Conservation (phyloP, 2,888 invertebrate genomes). For the Rhorus exstirpatorius region DNA sequence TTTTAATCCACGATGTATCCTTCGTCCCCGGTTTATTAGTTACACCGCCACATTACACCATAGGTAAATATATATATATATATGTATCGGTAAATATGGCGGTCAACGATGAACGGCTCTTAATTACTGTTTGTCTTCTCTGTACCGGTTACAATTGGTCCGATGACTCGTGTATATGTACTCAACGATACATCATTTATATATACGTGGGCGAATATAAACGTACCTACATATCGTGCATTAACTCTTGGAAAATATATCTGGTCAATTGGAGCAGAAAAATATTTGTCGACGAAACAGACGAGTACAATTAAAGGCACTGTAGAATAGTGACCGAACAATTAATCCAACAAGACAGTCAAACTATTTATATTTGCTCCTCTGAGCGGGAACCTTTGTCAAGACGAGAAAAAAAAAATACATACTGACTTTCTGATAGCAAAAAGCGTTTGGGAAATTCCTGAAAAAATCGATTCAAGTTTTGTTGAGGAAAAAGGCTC, state of each 20-base stretch:
- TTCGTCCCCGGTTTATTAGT: conserved; percentile 1
- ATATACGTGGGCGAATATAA: conserved; percentile 46
- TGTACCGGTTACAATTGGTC: conserved; percentile 64
- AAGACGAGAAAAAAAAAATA: neutral
- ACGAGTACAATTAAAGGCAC: conserved; percentile 35
- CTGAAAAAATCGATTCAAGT: too few relatives aligned
- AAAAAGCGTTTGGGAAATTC: too few relatives aligned
- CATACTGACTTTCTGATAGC: neutral
- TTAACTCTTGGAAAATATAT: conserved; percentile 18
- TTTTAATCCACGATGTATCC: conserved; percentile 57
- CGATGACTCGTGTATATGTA: neutral
- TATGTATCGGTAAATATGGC: conserved; percentile 63
- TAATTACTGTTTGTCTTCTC: conserved; percentile 78
- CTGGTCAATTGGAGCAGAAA: conserved; percentile 50
- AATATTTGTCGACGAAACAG: conserved; percentile 20
- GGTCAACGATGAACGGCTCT: conserved; percentile 73
- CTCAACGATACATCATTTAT: conserved; percentile 7
- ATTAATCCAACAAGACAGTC: conserved; percentile 16
- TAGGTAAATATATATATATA: neutral
- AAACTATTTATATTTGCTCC: conserved; percentile 12
- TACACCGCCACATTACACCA: too few relatives aligned
- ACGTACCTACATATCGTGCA: conserved; percentile 5
- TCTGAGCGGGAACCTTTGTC: neutral
- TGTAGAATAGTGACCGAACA: conserved; percentile 11
- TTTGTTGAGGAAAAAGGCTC: too few relatives aligned